These are phyloP conservation scores for Marronus borbonicus DNA, from an alignment of 2,888 invertebrate genomes.

Conservation along the genomic window DNA sequence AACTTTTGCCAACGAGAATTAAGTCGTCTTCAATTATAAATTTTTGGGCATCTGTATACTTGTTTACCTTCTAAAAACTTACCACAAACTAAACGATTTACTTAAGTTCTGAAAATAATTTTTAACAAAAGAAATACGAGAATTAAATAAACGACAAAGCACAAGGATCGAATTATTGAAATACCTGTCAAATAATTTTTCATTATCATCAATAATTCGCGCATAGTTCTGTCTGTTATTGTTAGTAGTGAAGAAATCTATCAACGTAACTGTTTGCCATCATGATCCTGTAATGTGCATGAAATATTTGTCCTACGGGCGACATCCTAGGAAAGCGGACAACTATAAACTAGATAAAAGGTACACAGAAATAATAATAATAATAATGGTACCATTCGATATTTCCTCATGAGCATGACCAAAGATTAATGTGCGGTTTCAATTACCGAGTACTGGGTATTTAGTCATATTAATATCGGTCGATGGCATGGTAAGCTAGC, in stretches of 20 bases:
- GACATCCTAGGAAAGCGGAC: background rate
- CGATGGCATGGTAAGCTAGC: constrained; percentile 14
- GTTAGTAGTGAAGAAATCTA: background rate
- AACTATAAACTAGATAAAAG: background rate
- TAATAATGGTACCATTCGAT: constrained; percentile 17
- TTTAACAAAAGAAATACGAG: too few species aligned
- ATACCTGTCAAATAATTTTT: too few species aligned
- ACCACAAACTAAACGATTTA: too few species aligned
- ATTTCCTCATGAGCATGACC: constrained; percentile 35
- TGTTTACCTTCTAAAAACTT: too few species aligned
- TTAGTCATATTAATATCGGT: constrained; percentile 37
- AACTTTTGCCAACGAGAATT: too few species aligned
- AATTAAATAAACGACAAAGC: too few species aligned
- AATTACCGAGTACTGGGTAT: constrained; percentile 36
- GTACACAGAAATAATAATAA: background rate
- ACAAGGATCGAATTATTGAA: too few species aligned
- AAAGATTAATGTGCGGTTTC: constrained; percentile 32
- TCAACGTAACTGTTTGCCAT: background rate
- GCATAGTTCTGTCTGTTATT: too few species aligned
- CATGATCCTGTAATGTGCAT: background rate
- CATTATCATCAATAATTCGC: too few species aligned
- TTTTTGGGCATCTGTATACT: too few species aligned
- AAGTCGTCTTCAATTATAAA: too few species aligned
- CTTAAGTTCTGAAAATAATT: too few species aligned
- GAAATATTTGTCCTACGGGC: background rate